Conservation (phyloP, 2,797 vertebrate species). For the Trachops cirrhosus region DNA sequence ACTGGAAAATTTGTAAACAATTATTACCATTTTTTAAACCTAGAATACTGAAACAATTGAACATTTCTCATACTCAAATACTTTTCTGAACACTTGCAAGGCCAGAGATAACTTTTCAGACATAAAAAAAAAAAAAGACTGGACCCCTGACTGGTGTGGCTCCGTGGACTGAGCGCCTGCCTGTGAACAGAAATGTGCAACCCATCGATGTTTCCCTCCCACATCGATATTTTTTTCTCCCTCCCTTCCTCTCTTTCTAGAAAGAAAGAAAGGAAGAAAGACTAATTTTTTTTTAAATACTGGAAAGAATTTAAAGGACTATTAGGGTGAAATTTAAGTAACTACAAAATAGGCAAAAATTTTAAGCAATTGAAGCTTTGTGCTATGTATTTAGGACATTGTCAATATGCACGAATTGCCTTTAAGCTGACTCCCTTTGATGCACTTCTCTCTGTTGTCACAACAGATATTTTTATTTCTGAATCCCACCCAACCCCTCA, state of each 20-base stretch:
- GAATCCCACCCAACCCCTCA: neutral
- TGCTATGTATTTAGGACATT: too few relatives aligned
- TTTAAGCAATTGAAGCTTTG: neutral
- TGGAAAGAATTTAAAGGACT: neutral
- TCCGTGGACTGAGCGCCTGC: neutral
- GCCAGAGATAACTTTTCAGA: constrained; percentile 25
- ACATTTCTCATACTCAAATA: neutral
- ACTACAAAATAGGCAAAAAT: neutral
- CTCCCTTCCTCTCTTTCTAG: neutral
- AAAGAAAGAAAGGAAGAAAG: too few relatives aligned
- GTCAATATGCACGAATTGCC: neutral
- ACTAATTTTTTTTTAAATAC: neutral
- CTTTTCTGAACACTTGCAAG: neutral
- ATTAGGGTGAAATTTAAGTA: neutral
- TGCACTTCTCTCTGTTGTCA: neutral
- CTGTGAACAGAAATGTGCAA: neutral
- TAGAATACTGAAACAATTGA: neutral
- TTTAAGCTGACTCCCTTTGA: neutral
- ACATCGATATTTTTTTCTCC: neutral
- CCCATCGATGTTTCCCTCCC: neutral
- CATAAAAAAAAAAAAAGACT: neutral
- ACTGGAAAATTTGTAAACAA: constrained; percentile 28
- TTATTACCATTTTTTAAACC: neutral
- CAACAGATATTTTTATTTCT: neutral
- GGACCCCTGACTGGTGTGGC: neutral